Evolutionary conservation across 2,113 vertebrate species (phyloP).

Genomic region (Labeo catla): DNA sequence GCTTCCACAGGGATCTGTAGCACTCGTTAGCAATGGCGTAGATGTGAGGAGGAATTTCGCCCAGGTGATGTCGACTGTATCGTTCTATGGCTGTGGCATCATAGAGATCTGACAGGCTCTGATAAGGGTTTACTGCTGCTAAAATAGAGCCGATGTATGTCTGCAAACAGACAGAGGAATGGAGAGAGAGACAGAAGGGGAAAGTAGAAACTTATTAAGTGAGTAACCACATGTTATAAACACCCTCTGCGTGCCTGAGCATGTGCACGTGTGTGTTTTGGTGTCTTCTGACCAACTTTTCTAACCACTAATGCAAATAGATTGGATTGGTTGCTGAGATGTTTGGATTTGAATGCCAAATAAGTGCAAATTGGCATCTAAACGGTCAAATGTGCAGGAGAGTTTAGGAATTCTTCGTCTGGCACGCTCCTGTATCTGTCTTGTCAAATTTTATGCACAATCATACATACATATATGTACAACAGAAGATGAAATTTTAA

Average conservation of each 20-base stretch:
- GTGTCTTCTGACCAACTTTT: slow-evolving; percentile 32
- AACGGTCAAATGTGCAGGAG: slow-evolving; percentile 5
- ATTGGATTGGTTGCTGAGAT: slow-evolving; percentile 57
- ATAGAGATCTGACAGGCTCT: slow-evolving; percentile 85
- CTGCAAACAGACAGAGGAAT: slow-evolving; percentile 68
- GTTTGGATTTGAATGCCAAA: slow-evolving; percentile 54
- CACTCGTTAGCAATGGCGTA: slow-evolving; percentile 95
- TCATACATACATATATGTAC: not conserved
- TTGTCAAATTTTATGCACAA: not conserved
- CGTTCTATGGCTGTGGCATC: slow-evolving; percentile 76
- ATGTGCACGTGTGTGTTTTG: slow-evolving; percentile 8
- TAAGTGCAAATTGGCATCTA: slow-evolving; percentile 36
- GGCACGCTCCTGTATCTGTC: not conserved
- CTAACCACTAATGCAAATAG: slow-evolving; percentile 46
- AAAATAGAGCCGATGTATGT: slow-evolving; percentile 97
- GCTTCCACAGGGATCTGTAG: slow-evolving; percentile 95
- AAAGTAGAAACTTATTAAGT: not conserved
- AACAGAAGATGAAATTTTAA: not conserved
- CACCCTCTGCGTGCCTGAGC: not conserved
- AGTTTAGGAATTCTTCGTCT: not conserved
- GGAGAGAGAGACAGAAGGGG: not conserved
- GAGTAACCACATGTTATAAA: not conserved
- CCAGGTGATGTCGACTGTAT: slow-evolving; percentile 88
- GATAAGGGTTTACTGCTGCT: slow-evolving; percentile 94
- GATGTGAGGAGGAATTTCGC: slow-evolving; percentile 91